These are phyloP conservation scores for Ochropacha duplaris DNA, from an alignment of 2,888 invertebrate genomes.

Conservation along the genomic window DNA sequence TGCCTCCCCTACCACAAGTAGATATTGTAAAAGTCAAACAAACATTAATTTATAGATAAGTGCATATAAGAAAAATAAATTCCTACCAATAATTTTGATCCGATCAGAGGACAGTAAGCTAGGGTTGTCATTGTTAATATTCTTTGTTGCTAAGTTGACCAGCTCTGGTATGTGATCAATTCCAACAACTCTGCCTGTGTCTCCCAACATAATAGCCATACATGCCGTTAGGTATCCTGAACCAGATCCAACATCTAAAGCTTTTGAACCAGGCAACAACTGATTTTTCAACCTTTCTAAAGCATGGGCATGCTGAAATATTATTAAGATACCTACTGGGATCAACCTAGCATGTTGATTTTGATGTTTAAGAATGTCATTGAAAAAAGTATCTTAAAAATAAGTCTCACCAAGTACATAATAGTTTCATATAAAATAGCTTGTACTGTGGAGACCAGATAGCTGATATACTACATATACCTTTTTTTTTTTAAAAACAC, in stretches of 20 bases:
- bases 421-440: no score
- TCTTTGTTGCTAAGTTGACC: constrained; percentile 88
- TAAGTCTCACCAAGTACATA: no score
- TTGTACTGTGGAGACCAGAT: no score
- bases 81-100: constrained; percentile 87
- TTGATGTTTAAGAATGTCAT: no score
- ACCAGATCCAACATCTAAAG: constrained; percentile 96
- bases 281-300: constrained; percentile 92
- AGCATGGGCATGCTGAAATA: constrained; percentile 92
- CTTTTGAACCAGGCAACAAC: constrained; percentile 88
- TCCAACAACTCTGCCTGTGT: constrained; percentile 87
- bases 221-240: constrained; percentile 97
- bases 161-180: constrained; percentile 95
- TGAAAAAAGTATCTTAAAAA: no score
- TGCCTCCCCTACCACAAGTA: no score
- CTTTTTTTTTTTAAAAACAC: no score
- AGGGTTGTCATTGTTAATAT: constrained; percentile 89
- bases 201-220: constrained; percentile 93
- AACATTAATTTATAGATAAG: background rate
- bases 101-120: constrained; percentile 86
- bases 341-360: background rate
- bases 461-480: no score
- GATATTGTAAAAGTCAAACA: no score
- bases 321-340: background rate
- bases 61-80: background rate